phyloP scores from a whole-genome alignment of 2,888 invertebrate species.

The Pilophorus perplexus region DNA sequence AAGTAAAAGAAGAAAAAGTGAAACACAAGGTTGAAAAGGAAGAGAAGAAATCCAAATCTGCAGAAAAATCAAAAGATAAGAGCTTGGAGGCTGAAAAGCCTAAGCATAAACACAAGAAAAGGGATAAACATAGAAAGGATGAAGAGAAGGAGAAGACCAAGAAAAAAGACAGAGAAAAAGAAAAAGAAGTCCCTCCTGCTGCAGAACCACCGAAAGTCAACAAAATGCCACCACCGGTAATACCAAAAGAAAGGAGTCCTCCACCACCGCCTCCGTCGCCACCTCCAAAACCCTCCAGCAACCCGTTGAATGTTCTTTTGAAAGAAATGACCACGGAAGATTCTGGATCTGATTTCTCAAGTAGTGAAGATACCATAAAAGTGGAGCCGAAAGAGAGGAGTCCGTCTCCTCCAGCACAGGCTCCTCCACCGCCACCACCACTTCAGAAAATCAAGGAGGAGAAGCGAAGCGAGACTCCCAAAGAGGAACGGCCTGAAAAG shows the following conservation, averaged over 20 bases:
- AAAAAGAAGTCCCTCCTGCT: slow-evolving; percentile 4
- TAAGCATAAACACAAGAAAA: slow-evolving; percentile 46
- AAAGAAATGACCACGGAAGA: slow-evolving; percentile 42
- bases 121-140: slow-evolving; percentile 46
- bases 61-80: slow-evolving; percentile 45
- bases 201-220: neutral
- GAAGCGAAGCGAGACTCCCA: slow-evolving; percentile 13
- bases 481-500: slow-evolving; percentile 53
- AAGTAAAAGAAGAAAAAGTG: slow-evolving; percentile 36
- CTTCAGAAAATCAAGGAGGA: slow-evolving; percentile 42
- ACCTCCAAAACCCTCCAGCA: slow-evolving; percentile 11
- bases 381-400: slow-evolving; percentile 8
- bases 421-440: slow-evolving; percentile 29
- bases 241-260: neutral
- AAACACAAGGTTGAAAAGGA: slow-evolving; percentile 36
- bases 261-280: slow-evolving; percentile 25
- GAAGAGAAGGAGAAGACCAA: slow-evolving; percentile 46
- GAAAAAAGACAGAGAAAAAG: slow-evolving; percentile 44
- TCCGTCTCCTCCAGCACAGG: neutral
- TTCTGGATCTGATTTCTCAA: slow-evolving; percentile 44
- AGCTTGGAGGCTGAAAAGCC: slow-evolving; percentile 42
- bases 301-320: slow-evolving; percentile 39
- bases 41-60: slow-evolving; percentile 38
- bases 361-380: slow-evolving; percentile 37
- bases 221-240: neutral